Conservation (phyloP, 2,797 vertebrate species). For the Hoplostethus atlanticus region DNA sequence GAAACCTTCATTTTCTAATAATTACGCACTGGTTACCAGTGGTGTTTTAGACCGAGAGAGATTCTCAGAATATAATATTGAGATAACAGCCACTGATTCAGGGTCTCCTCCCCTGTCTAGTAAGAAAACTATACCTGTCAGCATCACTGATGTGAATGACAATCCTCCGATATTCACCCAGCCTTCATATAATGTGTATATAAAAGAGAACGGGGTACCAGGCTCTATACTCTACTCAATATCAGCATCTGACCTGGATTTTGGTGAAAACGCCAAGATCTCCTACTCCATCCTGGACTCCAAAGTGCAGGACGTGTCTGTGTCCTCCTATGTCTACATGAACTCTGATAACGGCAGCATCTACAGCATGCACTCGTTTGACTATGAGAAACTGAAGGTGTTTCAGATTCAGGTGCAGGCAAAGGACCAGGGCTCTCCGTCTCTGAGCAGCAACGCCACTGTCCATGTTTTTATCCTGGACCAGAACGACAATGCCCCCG, state of each 20-base stretch:
- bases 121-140: conserved; percentile 81
- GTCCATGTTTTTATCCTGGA: conserved; percentile 76
- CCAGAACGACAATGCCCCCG: conserved; percentile 74
- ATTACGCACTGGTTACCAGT: conserved; percentile 66
- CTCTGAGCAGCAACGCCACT: conserved; percentile 67
- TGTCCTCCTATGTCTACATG: conserved; percentile 82
- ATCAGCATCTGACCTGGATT: conserved; percentile 82
- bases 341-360: conserved; percentile 83
- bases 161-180: conserved; percentile 80
- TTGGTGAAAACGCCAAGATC: conserved; percentile 45
- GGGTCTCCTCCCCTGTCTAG: conserved; percentile 82
- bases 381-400: conserved; percentile 75
- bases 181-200: conserved; percentile 82
- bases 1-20: conserved; percentile 55
- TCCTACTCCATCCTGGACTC: conserved; percentile 78
- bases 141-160: conserved; percentile 87
- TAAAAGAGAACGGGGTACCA: conserved; percentile 84
- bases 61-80: conserved; percentile 83
- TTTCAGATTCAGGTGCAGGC: conserved; percentile 71
- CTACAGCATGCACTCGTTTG: conserved; percentile 75
- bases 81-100: conserved; percentile 81
- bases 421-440: conserved; percentile 68
- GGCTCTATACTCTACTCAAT: conserved; percentile 84
- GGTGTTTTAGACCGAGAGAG: conserved; percentile 82
- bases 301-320: conserved; percentile 68